A percentile compares a stretch with the other conserved stretches of the same genome.
These are phyloP conservation scores for Cheiracanthium punctorium DNA, from an alignment of 2,888 invertebrate genomes.

Conservation along the genomic window DNA sequence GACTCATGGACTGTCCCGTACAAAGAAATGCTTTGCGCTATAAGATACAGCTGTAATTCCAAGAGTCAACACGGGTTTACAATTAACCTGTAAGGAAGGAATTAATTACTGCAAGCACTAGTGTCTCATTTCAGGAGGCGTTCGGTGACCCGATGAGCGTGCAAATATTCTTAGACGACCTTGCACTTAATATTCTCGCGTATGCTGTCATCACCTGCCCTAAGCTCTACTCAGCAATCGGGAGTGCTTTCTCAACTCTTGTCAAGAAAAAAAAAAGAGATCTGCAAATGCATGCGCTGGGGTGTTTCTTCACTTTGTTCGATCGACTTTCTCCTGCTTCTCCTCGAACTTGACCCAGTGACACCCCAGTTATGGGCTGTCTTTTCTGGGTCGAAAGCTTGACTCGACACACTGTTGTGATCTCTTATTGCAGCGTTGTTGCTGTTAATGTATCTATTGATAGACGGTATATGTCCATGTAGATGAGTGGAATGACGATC, in stretches of 20 bases:
- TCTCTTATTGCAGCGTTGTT: too few relatives aligned
- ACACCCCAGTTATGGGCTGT: background rate
- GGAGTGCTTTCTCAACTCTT: background rate
- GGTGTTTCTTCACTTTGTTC: background rate
- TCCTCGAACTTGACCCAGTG: conserved; percentile 12
- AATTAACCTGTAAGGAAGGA: too few relatives aligned
- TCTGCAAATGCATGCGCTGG: background rate
- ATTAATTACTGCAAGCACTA: too few relatives aligned
- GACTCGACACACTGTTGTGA: background rate
- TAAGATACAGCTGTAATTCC: too few relatives aligned
- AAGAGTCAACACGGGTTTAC: too few relatives aligned
- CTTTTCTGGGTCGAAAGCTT: background rate
- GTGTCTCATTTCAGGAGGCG: too few relatives aligned
- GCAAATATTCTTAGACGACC: background rate
- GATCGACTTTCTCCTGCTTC: background rate
- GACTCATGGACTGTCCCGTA: too few relatives aligned
- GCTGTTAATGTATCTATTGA: too few relatives aligned
- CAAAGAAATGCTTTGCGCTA: too few relatives aligned
- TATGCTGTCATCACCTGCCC: background rate
- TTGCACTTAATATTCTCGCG: background rate
- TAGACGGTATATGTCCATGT: too few relatives aligned
- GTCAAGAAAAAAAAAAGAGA: background rate
- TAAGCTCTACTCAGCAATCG: background rate
- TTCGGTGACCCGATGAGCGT: background rate
- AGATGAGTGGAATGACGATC: too few relatives aligned